Conservation (phyloP, 2,113 vertebrate species). For the Tetrax tetrax region DNA sequence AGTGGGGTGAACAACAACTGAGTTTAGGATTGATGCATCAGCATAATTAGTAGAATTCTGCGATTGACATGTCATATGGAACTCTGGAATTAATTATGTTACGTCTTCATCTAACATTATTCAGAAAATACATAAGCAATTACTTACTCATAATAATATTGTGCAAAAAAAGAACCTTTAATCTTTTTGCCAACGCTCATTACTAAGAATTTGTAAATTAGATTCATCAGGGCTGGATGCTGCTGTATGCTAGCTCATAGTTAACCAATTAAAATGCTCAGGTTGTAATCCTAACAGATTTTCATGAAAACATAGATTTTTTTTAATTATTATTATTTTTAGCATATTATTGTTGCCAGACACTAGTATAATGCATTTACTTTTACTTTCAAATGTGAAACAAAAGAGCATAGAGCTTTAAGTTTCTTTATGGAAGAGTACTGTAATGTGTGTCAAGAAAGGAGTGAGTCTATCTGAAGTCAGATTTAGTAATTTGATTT, state of each 20-base stretch:
- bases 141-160: neutral
- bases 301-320: neutral
- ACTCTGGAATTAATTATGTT: neutral
- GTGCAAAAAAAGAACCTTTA: neutral
- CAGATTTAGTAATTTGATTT: conserved; percentile 28
- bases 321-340: neutral
- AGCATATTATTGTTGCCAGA: neutral
- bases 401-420: neutral
- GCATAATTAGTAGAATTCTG: neutral
- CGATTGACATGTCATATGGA: neutral
- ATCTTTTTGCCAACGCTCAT: neutral
- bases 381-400: neutral
- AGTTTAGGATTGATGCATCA: neutral
- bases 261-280: neutral
- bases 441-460: neutral
- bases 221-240: neutral
- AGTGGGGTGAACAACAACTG: neutral
- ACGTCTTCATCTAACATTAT: neutral
- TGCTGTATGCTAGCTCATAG: neutral
- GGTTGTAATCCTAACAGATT: neutral
- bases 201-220: neutral
- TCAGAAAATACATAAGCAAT: neutral
- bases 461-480: neutral
- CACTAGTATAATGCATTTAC: neutral
- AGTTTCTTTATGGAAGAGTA: neutral